These are phyloP conservation scores for Columba livia DNA, from an alignment of 2,113 vertebrate species.

Conservation along the genomic window DNA sequence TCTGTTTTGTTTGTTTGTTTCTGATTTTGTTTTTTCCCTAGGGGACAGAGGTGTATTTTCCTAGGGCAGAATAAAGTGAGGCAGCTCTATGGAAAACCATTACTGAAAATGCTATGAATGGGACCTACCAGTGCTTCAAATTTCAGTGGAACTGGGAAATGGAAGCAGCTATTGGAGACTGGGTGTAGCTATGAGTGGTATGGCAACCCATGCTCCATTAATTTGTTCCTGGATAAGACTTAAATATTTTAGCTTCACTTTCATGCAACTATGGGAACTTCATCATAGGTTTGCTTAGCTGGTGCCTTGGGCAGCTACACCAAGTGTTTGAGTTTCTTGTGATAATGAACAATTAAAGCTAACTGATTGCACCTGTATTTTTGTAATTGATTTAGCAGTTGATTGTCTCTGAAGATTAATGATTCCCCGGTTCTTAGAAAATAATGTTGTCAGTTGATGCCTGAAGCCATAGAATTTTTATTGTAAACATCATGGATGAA, in stretches of 20 bases:
- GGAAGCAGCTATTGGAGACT: background rate
- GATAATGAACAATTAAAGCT: slow-evolving; percentile 17
- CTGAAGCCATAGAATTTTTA: slow-evolving; percentile 11
- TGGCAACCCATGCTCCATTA: background rate
- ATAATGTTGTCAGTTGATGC: slow-evolving; percentile 3
- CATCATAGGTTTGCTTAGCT: background rate
- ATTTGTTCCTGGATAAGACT: background rate
- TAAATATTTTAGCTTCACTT: background rate
- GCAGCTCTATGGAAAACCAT: background rate
- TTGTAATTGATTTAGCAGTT: slow-evolving; percentile 39
- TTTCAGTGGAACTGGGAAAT: background rate
- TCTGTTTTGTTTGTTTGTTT: no score
- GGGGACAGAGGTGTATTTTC: background rate
- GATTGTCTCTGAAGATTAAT: slow-evolving; percentile 41
- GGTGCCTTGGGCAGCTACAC: background rate
- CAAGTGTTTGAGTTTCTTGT: background rate
- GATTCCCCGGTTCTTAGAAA: background rate
- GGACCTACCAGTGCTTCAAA: background rate
- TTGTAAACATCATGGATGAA: slow-evolving; percentile 21
- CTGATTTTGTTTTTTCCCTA: background rate
- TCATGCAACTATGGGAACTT: background rate
- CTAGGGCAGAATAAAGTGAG: background rate
- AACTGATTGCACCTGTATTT: background rate
- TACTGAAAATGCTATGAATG: background rate
- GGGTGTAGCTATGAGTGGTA: background rate